Conservation (phyloP, 2,113 vertebrate genomes). For the Aegypius monachus region DNA sequence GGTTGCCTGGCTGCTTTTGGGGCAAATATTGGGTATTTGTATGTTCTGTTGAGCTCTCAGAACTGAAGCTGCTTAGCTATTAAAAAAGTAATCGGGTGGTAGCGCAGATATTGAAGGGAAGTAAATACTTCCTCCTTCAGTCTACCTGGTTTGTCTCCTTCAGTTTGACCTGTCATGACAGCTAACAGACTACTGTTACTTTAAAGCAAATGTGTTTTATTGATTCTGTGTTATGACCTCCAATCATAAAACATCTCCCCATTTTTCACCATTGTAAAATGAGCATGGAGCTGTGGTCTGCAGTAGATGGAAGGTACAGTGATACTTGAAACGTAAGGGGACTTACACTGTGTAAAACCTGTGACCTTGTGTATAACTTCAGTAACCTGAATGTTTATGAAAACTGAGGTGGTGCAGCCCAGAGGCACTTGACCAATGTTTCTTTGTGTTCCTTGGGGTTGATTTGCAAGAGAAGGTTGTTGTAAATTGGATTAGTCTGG, state of each 20-base stretch:
- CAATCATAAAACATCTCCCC: background rate
- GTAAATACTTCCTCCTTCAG: background rate
- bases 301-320: background rate
- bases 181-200: background rate
- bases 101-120: background rate
- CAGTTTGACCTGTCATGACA: background rate
- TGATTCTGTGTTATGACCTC: background rate
- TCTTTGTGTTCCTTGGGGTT: background rate
- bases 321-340: background rate
- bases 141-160: background rate
- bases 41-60: background rate
- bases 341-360: background rate
- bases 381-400: background rate
- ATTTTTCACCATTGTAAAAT: background rate
- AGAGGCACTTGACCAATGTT: background rate
- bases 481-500: background rate
- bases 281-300: background rate
- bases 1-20: background rate
- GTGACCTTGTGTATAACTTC: background rate
- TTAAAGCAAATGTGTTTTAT: background rate
- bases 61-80: background rate
- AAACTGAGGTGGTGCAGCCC: background rate
- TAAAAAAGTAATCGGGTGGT: background rate
- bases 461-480: background rate
- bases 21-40: background rate